These are phyloP conservation scores for Hypsibius dujardini DNA, from an alignment of 1,140 invertebrate genomes.

Conservation along the genomic window DNA sequence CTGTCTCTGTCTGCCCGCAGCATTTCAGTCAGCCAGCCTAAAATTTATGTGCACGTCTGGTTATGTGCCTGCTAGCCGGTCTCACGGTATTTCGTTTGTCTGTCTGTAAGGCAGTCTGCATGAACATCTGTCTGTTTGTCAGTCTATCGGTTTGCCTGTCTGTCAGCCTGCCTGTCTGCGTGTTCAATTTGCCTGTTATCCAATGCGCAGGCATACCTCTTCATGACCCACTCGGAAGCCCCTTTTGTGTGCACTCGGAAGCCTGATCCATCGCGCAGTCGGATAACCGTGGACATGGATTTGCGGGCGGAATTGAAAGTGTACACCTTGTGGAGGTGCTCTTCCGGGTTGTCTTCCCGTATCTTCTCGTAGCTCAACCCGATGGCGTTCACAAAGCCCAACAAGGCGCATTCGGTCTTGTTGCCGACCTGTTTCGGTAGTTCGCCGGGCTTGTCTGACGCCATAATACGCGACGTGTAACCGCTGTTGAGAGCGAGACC, in stretches of 20 bases:
- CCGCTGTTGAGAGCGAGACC: constrained; percentile 23
- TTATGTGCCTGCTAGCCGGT: no score
- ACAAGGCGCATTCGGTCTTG: constrained; percentile 31
- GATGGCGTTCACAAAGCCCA: constrained; percentile 29
- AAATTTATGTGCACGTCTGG: no score
- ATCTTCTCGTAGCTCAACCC: constrained; percentile 27
- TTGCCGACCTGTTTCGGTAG: constrained; percentile 28
- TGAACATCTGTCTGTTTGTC: no score
- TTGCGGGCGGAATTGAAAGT: constrained; percentile 23
- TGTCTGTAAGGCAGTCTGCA: no score
- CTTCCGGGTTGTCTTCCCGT: constrained; percentile 27
- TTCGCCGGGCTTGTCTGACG: constrained; percentile 27
- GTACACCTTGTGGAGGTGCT: constrained; percentile 27
- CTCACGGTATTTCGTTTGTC: no score
- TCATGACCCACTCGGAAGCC: constrained; percentile 22
- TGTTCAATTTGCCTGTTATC: not conserved
- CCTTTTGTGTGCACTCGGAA: constrained; percentile 20
- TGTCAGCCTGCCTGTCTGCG: no score
- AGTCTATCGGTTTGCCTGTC: no score
- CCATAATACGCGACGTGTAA: constrained; percentile 29
- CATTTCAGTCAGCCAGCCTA: not conserved
- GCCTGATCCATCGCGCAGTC: not conserved
- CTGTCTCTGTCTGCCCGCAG: not conserved
- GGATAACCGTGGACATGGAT: constrained; percentile 18
- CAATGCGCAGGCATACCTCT: not conserved